A percentile compares a stretch with the other conserved stretches of the same genome.
phyloP scores from a whole-genome alignment of 2,797 vertebrate genomes.

The Huso huso region DNA sequence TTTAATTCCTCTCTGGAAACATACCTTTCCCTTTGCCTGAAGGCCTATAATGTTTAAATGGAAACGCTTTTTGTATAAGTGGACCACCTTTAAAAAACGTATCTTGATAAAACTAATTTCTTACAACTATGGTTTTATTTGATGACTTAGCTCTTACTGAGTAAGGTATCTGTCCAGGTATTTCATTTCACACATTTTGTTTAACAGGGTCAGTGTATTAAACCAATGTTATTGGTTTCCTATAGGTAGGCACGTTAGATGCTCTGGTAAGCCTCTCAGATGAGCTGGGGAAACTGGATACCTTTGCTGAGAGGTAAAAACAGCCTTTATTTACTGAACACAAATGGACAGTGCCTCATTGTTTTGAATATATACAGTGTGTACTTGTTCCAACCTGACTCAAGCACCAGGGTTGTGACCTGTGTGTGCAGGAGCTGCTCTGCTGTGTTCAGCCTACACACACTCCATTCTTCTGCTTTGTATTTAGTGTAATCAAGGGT shows the following conservation, averaged over 20 bases:
- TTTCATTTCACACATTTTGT: conserved; percentile 47
- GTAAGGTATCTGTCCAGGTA: too few relatives aligned
- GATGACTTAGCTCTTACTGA: too few relatives aligned
- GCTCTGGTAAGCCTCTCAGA: conserved; percentile 82
- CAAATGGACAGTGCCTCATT: conserved; percentile 34
- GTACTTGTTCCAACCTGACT: conserved; percentile 29
- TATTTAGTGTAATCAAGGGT: too few relatives aligned
- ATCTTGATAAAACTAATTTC: too few relatives aligned
- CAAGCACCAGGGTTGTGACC: background rate
- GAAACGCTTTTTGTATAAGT: too few relatives aligned
- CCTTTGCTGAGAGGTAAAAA: conserved; percentile 81
- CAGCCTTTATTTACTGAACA: conserved; percentile 56
- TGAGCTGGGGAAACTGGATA: conserved; percentile 81
- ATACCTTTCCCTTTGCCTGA: too few relatives aligned
- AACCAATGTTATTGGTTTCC: conserved; percentile 23
- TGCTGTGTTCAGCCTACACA: background rate
- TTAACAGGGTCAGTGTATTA: conserved; percentile 14
- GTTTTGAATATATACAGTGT: conserved; percentile 38
- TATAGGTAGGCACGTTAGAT: conserved; percentile 87
- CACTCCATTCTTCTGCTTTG: too few relatives aligned
- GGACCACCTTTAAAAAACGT: too few relatives aligned
- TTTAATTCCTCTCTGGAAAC: too few relatives aligned
- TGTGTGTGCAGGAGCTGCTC: background rate
- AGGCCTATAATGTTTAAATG: too few relatives aligned
- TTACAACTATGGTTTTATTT: too few relatives aligned